phyloP scores from a whole-genome alignment of 1,140 invertebrate genomes.

The Neodiprion fabricii region DNA sequence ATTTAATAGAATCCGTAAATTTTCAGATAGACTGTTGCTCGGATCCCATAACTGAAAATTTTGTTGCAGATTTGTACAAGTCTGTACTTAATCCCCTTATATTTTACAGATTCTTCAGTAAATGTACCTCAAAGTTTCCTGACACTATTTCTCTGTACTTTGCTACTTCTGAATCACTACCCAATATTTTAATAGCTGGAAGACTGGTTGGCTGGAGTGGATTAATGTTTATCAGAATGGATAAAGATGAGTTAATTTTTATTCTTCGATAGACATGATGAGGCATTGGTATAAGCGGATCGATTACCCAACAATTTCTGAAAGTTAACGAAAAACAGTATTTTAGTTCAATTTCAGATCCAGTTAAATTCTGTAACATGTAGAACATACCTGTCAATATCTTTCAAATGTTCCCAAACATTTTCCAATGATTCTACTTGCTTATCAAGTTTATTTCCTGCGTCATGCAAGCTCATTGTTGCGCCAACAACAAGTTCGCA shows the following conservation, averaged over 20 bases:
- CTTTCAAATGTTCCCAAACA: constrained; percentile 41
- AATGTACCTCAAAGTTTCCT: constrained; percentile 36
- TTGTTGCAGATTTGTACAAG: neutral
- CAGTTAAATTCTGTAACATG: neutral
- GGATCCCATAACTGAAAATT: constrained; percentile 50
- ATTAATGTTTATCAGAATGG: constrained; percentile 49
- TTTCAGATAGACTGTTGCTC: constrained; percentile 41
- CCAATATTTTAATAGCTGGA: constrained; percentile 54
- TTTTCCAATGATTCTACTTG: constrained; percentile 41
- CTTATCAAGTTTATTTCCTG: constrained; percentile 36
- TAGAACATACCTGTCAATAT: neutral
- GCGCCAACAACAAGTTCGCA: constrained; percentile 36
- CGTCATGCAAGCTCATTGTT: constrained; percentile 33
- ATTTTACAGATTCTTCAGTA: neutral
- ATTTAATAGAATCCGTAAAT: constrained; percentile 45
- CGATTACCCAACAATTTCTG: constrained; percentile 51
- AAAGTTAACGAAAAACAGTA: constrained; percentile 22
- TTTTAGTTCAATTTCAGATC: neutral
- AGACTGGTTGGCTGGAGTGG: constrained; percentile 38
- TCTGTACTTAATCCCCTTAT: neutral
- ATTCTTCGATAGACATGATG: constrained; percentile 53
- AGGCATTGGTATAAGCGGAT: constrained; percentile 50
- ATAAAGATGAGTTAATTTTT: constrained; percentile 48
- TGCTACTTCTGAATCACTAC: constrained; percentile 45
- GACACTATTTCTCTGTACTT: constrained; percentile 39